phyloP scores from a whole-genome alignment of 1,140 invertebrate species.

The Schlechtendalia chinensis region DNA sequence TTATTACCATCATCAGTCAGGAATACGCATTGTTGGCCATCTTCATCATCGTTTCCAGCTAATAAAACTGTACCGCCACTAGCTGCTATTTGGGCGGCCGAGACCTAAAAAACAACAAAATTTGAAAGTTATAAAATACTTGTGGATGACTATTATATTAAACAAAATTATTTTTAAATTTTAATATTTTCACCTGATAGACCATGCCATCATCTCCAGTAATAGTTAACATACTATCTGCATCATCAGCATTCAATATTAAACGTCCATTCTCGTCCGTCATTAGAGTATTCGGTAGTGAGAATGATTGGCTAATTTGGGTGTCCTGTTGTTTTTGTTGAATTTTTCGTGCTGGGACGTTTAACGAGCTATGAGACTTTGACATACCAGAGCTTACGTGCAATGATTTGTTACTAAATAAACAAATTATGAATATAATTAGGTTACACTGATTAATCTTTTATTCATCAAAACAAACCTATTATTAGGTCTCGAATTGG shows the following conservation, averaged over 20 bases:
- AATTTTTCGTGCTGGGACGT: slow-evolving; percentile 44
- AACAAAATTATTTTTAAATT: neutral
- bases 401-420: slow-evolving; percentile 31
- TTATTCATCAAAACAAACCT: neutral
- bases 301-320: slow-evolving; percentile 21
- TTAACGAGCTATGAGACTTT: slow-evolving; percentile 40
- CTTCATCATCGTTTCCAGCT: slow-evolving; percentile 63
- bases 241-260: slow-evolving; percentile 42
- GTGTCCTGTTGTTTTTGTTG: slow-evolving; percentile 30
- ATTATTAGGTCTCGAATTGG: slow-evolving; percentile 35
- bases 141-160: neutral
- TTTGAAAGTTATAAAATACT: neutral
- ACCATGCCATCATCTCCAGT: slow-evolving; percentile 61
- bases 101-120: slow-evolving; percentile 50
- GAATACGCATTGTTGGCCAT: slow-evolving; percentile 69
- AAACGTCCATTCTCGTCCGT: slow-evolving; percentile 45
- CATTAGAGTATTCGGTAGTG: slow-evolving; percentile 10
- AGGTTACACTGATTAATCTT: neutral
- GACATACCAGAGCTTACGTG: slow-evolving; percentile 33
- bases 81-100: slow-evolving; percentile 65
- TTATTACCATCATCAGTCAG: slow-evolving; percentile 62
- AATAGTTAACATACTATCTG: slow-evolving; percentile 57
- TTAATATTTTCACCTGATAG: slow-evolving; percentile 59
- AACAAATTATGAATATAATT: neutral
- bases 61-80: slow-evolving; percentile 55